Evolutionary conservation across 2,888 invertebrate species (phyloP).

Genomic region (Capitulum mitella): DNA sequence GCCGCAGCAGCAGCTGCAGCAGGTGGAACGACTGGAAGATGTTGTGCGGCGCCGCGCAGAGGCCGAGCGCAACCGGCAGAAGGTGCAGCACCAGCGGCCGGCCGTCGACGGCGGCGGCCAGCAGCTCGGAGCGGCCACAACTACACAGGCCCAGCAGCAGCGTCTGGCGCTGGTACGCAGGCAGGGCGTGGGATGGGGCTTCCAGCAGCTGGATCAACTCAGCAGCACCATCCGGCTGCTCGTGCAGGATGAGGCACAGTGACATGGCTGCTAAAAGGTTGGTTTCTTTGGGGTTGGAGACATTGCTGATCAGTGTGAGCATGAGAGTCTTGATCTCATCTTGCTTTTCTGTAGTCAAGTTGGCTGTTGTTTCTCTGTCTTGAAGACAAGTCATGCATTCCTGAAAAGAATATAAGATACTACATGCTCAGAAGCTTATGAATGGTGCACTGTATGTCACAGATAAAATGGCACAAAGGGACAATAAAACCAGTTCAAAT

Average conservation of each 20-base stretch:
- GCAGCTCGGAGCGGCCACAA: not conserved
- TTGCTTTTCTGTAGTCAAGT: not conserved
- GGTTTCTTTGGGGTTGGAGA: not conserved
- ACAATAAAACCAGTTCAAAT: not conserved
- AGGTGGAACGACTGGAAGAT: slow-evolving; percentile 12
- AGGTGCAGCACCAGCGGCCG: not conserved
- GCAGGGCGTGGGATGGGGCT: too few species aligned
- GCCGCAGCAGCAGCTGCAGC: not conserved
- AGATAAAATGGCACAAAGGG: not conserved
- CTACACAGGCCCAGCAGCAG: slow-evolving; percentile 9
- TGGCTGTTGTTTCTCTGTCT: not conserved
- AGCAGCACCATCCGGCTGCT: not conserved
- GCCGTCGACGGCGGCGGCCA: not conserved
- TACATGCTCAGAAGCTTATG: too few species aligned
- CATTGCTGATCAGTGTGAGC: not conserved
- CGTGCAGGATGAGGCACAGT: not conserved
- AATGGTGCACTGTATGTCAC: not conserved
- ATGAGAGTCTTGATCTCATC: not conserved
- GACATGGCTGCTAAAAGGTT: not conserved
- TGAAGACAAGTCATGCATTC: not conserved
- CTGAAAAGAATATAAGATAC: not conserved
- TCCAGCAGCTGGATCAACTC: not conserved
- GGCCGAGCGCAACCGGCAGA: not conserved
- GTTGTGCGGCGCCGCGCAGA: not conserved
- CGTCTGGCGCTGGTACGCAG: not conserved